Evolutionary conservation across 2,888 invertebrate genomes (phyloP), one percentile per base, ranked within the genome.

Genomic region (Leucozona laternaria): DNA sequence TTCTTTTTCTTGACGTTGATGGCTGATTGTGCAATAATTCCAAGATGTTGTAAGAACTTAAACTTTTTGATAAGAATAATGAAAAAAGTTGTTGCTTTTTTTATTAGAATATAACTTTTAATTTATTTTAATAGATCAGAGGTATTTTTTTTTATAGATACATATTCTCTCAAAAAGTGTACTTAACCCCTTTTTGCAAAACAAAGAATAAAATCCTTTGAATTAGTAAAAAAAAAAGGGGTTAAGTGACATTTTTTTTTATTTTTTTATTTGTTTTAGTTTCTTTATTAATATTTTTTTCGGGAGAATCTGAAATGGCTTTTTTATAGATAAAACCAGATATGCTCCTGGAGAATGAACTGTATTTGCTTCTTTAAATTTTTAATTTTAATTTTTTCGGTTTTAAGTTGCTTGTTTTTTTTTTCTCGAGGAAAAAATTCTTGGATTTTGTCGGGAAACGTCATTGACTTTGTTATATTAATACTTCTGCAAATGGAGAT

Each of bases 261-360:
- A 17, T 37, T 37, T 40, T 15, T 40, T 1, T n/a, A n/a, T 40
- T 40, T 15, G 11, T 17, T 45, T 17, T 45, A 45, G 45, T 17
- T 45, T 40, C 40, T 11, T 45, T 45, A 17, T 17, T 17, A 45
- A 17, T 45, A 8, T 8, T 45, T 45, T 45, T 10, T 8, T 45
- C 45, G 3, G n/a, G 7, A 17, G 45, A 45, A 45, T 45, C 17
- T 45, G 45, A 17, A 17, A 17, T 45, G 8, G 45, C 17, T 45
- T 45, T 45, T 45, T 17, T 45, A n/a, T n/a, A n/a, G n/a, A 45
- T 45, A 45, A 45, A 45, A 45, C 45, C 45, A 45, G 45, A 45
- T 45, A 45, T 45, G 45, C 45, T 17, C 17, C 45, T 45, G 17
- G 3, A 10, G 17, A 45, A 17, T 45, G 7, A 45, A 45, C 17